Base-by-base conservation (phyloP, 2,888 invertebrate genomes). In the Coelopa pilipes region DNA sequence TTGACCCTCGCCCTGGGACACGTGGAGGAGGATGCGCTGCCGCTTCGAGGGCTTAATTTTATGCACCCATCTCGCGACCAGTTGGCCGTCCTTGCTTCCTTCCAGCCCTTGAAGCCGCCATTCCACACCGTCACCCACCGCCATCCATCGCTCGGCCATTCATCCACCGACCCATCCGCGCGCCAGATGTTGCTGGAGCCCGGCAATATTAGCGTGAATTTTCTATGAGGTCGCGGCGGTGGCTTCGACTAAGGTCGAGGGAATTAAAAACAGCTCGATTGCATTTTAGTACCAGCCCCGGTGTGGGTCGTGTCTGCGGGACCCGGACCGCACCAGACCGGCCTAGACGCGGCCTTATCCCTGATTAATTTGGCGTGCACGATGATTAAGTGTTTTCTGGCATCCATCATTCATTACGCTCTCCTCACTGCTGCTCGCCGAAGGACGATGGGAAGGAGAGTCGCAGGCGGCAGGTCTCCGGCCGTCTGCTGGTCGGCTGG, bases 351-450 rank as follows among this genome's bases (percentile, higher is more conserved):
- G 17, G 46, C 17, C 46, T 65, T 65, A 75, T 79, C 81, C 83
- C 83, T 84, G 84, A 84, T 84, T 84, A 84, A 84, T 84, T 84
- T 82, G 81, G 81, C 82, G 80, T 79, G 80, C 80, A 80, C 80
- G 82, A 84, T 84, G 84, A 84, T 84, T 84, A 84, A 85, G 83
- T 84, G 83, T 82, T 82, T 82, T 81, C 79, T 68, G 78, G 78
- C 77, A 76, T 75, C 78, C 67, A 76, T 77, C 72, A 70, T 49
- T 47, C 17, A 66, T 55, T 66, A 21, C n/a, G 13, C 19, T 59
- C 19, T 70, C 47, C 60, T 47, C 17, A 47, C n/a, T 15, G 3
- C 53, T 13, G 10, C 13, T 53, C 13, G 53, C 3, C 10, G 53
- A 53, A 15, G 53, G 53, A 53, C n/a, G 53, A 15, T 2, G 10